phyloP scores from a whole-genome alignment of 2,888 invertebrate species.

The Malthinus seriepunctatus region DNA sequence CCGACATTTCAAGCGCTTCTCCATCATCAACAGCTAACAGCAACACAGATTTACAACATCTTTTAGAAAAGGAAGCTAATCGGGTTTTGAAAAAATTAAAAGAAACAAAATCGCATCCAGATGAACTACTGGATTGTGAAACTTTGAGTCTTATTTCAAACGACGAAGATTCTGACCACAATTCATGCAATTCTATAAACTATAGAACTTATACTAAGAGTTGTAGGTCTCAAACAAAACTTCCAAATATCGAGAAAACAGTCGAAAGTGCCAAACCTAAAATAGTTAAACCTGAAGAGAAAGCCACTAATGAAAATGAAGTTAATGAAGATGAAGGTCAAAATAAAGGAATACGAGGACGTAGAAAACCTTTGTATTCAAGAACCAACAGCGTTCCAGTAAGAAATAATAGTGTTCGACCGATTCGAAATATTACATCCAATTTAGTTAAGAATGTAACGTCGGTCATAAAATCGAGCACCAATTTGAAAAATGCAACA shows the following conservation, averaged over 20 bases:
- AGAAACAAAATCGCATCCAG: conserved; percentile 56
- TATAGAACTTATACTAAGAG: conserved; percentile 64
- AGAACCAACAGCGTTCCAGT: conserved; percentile 38
- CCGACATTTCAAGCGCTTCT: conserved; percentile 52
- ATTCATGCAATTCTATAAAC: conserved; percentile 61
- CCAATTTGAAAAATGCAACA: conserved; percentile 25
- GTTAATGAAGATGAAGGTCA: conserved; percentile 31
- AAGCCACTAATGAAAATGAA: conserved; percentile 37
- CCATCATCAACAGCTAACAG: conserved; percentile 34
- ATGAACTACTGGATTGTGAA: conserved; percentile 60
- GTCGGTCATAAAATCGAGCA: conserved; percentile 35
- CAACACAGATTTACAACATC: conserved; percentile 39
- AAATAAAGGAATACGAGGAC: conserved; percentile 58
- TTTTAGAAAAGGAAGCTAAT: conserved; percentile 61
- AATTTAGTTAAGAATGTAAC: conserved; percentile 50
- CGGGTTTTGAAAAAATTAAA: conserved; percentile 60
- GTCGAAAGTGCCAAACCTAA: conserved; percentile 25
- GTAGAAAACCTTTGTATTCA: conserved; percentile 69
- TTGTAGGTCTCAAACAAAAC: conserved; percentile 49
- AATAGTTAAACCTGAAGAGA: conserved; percentile 58
- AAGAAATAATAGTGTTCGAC: conserved; percentile 34
- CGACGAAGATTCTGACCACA: conserved; percentile 71
- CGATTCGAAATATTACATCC: conserved; percentile 45
- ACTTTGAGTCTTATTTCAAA: conserved; percentile 72
- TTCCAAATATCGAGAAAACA: conserved; percentile 27